phyloP scores from a whole-genome alignment of 2,888 invertebrate genomes.

The Agrotis ipsilon region DNA sequence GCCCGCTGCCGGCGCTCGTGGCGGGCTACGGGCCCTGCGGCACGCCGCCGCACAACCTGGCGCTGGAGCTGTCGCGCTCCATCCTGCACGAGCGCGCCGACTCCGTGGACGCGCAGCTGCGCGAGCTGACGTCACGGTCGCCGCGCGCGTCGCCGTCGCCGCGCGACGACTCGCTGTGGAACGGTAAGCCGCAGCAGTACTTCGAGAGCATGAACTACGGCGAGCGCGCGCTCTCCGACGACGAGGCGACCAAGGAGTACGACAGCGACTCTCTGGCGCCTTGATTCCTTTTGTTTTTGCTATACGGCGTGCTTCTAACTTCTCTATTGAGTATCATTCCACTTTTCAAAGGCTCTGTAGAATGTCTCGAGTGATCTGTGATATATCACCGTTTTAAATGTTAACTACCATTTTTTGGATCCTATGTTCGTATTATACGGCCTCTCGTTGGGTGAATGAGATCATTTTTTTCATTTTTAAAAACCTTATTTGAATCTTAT shows the following conservation, averaged over 20 bases:
- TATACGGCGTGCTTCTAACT: constrained; percentile 30
- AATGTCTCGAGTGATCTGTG: constrained; percentile 77
- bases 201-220: constrained; percentile 93
- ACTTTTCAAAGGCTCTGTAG: constrained; percentile 59
- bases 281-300: constrained; percentile 30
- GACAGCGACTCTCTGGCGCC: constrained; percentile 83
- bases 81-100: constrained; percentile 64
- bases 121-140: constrained; percentile 70
- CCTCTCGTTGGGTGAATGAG: constrained; percentile 54
- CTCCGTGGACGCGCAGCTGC: constrained; percentile 68
- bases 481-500: constrained; percentile 39
- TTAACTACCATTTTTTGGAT: constrained; percentile 51
- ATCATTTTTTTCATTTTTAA: constrained; percentile 45
- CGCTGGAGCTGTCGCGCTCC: constrained; percentile 73
- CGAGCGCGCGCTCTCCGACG: constrained; percentile 66
- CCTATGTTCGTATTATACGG: constrained; percentile 50
- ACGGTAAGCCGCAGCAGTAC: constrained; percentile 89
- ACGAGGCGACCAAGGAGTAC: constrained; percentile 69
- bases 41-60: constrained; percentile 70
- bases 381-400: constrained; percentile 71
- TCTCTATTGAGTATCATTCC: constrained; percentile 66
- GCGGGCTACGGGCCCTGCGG: constrained; percentile 72
- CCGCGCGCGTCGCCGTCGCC: constrained; percentile 77
- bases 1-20: constrained; percentile 76
- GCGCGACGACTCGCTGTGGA: constrained; percentile 91